These are phyloP conservation scores for Falco rusticolus DNA, from an alignment of 2,797 vertebrate genomes.

Conservation along the genomic window DNA sequence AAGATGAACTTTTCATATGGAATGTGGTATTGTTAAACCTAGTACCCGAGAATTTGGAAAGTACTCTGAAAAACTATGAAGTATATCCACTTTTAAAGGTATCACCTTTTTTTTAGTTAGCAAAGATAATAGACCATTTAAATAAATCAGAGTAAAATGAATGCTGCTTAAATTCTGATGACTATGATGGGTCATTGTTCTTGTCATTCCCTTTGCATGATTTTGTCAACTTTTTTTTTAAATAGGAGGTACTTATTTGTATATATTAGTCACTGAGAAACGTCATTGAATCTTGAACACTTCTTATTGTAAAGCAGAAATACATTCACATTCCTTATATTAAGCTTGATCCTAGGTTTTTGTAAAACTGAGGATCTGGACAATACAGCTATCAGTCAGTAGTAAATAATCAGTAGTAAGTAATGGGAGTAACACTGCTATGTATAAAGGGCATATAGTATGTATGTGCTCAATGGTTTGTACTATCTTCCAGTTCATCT, in stretches of 20 bases:
- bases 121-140: not conserved
- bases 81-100: conserved; percentile 81
- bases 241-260: not conserved
- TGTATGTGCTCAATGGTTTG: not conserved
- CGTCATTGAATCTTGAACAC: not conserved
- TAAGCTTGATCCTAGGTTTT: not conserved
- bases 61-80: conserved; percentile 67
- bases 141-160: not conserved
- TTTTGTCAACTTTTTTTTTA: not conserved
- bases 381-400: not conserved
- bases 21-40: conserved; percentile 66
- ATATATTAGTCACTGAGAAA: not conserved
- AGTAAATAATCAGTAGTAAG: not conserved
- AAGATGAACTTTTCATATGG: conserved; percentile 79
- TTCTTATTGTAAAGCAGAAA: not conserved
- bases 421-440: not conserved
- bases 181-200: not conserved
- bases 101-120: conserved; percentile 8
- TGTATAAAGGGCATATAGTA: not conserved
- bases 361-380: not conserved
- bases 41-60: conserved; percentile 28
- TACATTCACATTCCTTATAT: not conserved
- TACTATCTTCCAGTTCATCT: not conserved
- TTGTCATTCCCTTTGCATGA: not conserved
- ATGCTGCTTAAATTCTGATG: not conserved